Evolutionary conservation across 2,797 vertebrate species (phyloP), one percentile per base, ranked within the genome.

Genomic region (Onychomys arenicola): DNA sequence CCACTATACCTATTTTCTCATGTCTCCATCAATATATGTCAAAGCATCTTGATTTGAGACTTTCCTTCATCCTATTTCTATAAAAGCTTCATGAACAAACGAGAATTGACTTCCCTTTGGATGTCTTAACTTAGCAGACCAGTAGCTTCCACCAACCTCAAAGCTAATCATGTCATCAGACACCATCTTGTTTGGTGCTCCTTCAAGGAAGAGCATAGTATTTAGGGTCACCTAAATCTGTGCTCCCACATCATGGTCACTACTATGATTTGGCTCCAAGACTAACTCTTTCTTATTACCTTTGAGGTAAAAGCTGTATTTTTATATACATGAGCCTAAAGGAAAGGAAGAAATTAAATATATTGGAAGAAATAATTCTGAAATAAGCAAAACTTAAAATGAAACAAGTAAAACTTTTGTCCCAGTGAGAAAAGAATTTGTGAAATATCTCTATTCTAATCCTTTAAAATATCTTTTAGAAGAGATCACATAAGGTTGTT

Each of bases 321-420:
- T 65, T 65, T 46, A 5, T 32, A 49, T n/a, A 29, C 63, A 13
- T 29, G 13, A 3, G 34, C 21, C 29, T 57, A 92, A 46, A 78
- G 10, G 4, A 69, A 89, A 32, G 13, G 1, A 59, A 63, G 6
- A 14, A 7, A 86, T 88, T 52, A 88, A 84, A 55, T 88, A 77
- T 12, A 27, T 46, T 61, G 40, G 2, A 90, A 92, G 37, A 87
- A 37, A 80, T 2, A 27, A 76, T 87, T 4, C 4, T 43, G 57
- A 21, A 23, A 25, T 67, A 84, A 86, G 49, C 5, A 81, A 92
- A 97, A 29, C 21, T 92, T 17, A 87, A n/a, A 29, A 43, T 46
- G 76, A 77, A 92, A 67, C 5, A 85, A 92, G 55, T 52, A 85
- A 86, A 96, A 65, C 4, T 2, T 94, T 83, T 92, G 25, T 59